Conservation (phyloP, 2,113 vertebrate genomes). For the Melanocharis versteri region DNA sequence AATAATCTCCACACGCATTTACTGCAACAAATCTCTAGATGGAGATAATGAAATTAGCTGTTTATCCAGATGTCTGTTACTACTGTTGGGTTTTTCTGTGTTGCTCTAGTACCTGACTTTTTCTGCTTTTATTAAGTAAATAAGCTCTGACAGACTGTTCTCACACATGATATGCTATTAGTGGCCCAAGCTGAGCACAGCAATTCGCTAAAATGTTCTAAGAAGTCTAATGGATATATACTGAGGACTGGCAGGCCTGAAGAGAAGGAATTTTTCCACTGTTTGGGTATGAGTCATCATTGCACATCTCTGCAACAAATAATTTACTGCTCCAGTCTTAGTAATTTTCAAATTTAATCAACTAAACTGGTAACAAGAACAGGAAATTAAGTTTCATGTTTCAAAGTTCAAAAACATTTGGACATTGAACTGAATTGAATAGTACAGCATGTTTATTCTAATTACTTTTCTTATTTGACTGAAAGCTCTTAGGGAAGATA, state of each 20-base stretch:
- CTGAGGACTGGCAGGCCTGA: not conserved
- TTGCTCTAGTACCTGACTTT: constrained; percentile 5
- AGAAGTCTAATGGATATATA: not conserved
- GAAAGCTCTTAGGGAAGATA: not conserved
- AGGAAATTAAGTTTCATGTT: constrained; percentile 27
- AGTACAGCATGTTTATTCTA: not conserved
- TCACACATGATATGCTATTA: not conserved
- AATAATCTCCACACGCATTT: not conserved
- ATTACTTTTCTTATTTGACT: not conserved
- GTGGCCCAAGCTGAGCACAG: not conserved
- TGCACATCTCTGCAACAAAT: not conserved
- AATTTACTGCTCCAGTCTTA: not conserved
- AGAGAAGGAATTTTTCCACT: not conserved
- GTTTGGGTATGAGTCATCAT: not conserved
- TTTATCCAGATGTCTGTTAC: constrained; percentile 37
- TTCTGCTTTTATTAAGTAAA: constrained; percentile 26
- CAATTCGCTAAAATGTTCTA: not conserved
- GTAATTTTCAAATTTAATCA: constrained; percentile 23
- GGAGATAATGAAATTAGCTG: constrained; percentile 22
- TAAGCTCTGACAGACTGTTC: not conserved
- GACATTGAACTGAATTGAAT: not conserved
- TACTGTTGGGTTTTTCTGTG: not conserved
- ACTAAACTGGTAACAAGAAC: not conserved
- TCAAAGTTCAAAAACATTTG: constrained; percentile 9
- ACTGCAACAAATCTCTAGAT: constrained; percentile 31